These are phyloP conservation scores for Pogonomyrmex californicus DNA, from an alignment of 1,140 invertebrate species.

Conservation along the genomic window DNA sequence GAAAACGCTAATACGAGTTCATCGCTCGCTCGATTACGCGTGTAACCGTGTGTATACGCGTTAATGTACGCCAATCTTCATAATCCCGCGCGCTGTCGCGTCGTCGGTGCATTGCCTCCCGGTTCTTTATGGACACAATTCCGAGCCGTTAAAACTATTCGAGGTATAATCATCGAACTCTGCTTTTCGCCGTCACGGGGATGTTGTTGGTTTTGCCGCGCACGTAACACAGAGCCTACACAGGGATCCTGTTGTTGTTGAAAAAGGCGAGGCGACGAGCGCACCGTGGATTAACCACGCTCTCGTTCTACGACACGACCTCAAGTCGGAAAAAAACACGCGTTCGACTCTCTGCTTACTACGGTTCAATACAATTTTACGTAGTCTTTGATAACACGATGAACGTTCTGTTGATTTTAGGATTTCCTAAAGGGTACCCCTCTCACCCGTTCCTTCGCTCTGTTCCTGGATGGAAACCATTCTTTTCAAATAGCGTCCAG, in stretches of 20 bases:
- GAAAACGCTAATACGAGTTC: slow-evolving; percentile 61
- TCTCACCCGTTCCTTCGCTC: not conserved
- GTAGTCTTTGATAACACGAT: not conserved
- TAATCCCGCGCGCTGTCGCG: slow-evolving; percentile 48
- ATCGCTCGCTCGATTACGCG: slow-evolving; percentile 56
- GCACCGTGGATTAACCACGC: slow-evolving; percentile 2
- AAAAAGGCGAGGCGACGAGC: not conserved
- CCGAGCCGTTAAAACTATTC: slow-evolving; percentile 44
- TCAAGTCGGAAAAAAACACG: not conserved
- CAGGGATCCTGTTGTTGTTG: not conserved
- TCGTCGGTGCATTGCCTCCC: slow-evolving; percentile 19
- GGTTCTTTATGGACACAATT: slow-evolving; percentile 44
- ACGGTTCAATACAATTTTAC: not conserved
- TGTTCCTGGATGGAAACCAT: slow-evolving; percentile 5
- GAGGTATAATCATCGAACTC: slow-evolving; percentile 19
- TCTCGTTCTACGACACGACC: not conserved
- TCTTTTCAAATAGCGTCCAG: slow-evolving; percentile 25
- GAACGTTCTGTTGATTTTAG: slow-evolving; percentile 18
- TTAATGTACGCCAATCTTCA: slow-evolving; percentile 58
- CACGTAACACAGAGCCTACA: not conserved
- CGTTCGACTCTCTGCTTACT: not conserved
- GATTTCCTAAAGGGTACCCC: not conserved
- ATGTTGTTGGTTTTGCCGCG: slow-evolving; percentile 16
- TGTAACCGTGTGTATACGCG: not conserved
- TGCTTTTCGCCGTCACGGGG: not conserved